Conservation (phyloP, 37 sponge, comb jelly and placozoan genomes). For the Geodia barretti region DNA sequence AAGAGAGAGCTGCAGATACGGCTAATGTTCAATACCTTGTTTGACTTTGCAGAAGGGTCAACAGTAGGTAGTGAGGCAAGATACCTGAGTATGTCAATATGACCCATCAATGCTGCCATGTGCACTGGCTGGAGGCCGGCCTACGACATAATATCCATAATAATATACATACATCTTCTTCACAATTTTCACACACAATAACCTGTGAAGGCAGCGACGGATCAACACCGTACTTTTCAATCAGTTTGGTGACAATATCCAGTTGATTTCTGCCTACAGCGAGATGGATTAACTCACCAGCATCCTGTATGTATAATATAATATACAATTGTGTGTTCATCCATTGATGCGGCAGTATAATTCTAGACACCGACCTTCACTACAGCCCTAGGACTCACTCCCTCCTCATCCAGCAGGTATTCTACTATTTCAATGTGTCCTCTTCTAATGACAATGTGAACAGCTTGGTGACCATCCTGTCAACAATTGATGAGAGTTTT, state of each 20-base stretch:
- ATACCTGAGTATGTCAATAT: not conserved
- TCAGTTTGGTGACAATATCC: slow-evolving; percentile 5
- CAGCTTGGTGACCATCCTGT: slow-evolving; percentile 19
- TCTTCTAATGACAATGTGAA: slow-evolving; percentile 12
- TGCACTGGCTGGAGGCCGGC: slow-evolving; percentile 14
- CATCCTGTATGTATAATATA: not conserved
- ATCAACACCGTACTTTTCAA: slow-evolving; percentile 9
- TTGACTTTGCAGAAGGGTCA: not conserved
- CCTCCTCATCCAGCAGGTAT: slow-evolving; percentile 7
- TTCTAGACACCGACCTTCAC: slow-evolving; percentile 11
- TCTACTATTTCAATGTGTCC: slow-evolving; percentile 25
- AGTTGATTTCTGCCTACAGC: slow-evolving; percentile 3
- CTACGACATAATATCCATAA: too few species aligned
- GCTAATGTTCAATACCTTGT: not conserved
- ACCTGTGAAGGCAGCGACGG: not conserved
- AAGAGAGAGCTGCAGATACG: not conserved
- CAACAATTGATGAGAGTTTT: not conserved
- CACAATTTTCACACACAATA: too few species aligned
- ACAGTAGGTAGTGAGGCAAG: not conserved
- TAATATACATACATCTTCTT: too few species aligned
- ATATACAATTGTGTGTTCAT: not conserved
- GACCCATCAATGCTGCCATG: slow-evolving; percentile 1
- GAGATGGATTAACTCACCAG: slow-evolving; percentile 16
- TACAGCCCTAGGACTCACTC: slow-evolving; percentile 1
- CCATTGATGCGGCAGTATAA: not conserved